Evolutionary conservation across 2,113 vertebrate species (phyloP).

Genomic region (Seriola dumerili): DNA sequence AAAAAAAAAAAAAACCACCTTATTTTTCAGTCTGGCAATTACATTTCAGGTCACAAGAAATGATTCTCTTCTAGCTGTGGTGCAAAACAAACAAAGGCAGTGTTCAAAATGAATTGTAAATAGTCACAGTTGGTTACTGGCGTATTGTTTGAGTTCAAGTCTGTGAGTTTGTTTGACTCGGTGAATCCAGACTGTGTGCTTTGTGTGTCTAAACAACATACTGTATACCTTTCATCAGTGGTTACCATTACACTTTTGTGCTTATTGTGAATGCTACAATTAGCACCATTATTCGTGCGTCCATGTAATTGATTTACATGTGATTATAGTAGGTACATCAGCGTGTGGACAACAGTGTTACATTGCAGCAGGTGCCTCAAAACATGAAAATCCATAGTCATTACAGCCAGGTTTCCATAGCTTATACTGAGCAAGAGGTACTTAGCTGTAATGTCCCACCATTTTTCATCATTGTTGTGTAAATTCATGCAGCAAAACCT

Average conservation of each 20-base stretch:
- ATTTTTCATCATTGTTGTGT: conserved; percentile 60
- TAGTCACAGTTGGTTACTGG: conserved; percentile 54
- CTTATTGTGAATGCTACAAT: conserved; percentile 8
- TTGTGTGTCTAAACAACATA: conserved; percentile 27
- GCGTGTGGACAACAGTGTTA: conserved; percentile 5
- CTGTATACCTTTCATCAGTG: conserved; percentile 4
- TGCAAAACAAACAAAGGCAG: conserved; percentile 47
- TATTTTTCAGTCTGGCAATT: not conserved
- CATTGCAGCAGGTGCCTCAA: conserved; percentile 21
- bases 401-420: conserved; percentile 28
- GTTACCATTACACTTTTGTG: conserved; percentile 12
- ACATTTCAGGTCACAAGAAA: conserved; percentile 45
- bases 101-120: conserved; percentile 56
- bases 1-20: not conserved
- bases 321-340: conserved; percentile 12
- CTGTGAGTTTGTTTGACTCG: conserved; percentile 31
- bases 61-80: not conserved
- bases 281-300: conserved; percentile 8
- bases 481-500: conserved; percentile 57
- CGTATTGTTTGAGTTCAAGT: conserved; percentile 39
- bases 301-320: conserved; percentile 30
- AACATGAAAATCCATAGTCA: conserved; percentile 38
- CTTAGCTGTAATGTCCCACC: conserved; percentile 46
- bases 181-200: conserved; percentile 15
- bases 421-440: conserved; percentile 34